These are phyloP conservation scores for Arothron firmamentum DNA, from an alignment of 2,113 vertebrate species.

Conservation along the genomic window DNA sequence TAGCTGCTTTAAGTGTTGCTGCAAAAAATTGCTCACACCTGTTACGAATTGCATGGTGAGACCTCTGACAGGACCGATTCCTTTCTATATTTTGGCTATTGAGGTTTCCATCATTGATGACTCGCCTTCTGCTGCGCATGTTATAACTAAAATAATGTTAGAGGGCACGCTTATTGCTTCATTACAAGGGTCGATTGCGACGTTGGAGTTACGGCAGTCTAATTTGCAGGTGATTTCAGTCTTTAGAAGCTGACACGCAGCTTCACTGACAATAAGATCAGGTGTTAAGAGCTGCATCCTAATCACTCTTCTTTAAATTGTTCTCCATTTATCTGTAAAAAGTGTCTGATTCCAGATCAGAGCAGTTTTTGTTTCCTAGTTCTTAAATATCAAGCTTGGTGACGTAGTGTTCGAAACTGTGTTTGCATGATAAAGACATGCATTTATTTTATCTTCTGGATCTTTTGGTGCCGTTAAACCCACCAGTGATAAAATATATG, in stretches of 20 bases:
- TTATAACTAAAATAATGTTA: not conserved
- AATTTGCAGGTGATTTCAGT: too few species aligned
- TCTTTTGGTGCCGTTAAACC: not conserved
- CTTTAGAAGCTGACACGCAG: too few species aligned
- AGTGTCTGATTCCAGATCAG: too few species aligned
- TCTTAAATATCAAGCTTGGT: too few species aligned
- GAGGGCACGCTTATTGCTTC: too few species aligned
- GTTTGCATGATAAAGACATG: not conserved
- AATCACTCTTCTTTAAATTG: too few species aligned
- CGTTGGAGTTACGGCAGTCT: too few species aligned
- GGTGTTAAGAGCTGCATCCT: too few species aligned
- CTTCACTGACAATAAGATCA: too few species aligned
- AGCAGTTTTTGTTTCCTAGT: too few species aligned
- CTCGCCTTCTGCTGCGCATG: not conserved
- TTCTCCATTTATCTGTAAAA: too few species aligned
- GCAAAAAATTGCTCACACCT: conserved; percentile 27
- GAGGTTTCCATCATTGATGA: not conserved
- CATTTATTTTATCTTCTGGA: not conserved
- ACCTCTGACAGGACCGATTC: not conserved
- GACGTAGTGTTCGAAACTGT: not conserved
- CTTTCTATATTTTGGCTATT: not conserved
- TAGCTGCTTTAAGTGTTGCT: conserved; percentile 18
- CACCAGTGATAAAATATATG: not conserved
- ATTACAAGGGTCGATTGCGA: too few species aligned
- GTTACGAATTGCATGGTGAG: conserved; percentile 8